Evolutionary conservation across 2,797 vertebrate species (phyloP), one percentile per base, ranked within the genome.

Genomic region (Etheostoma perlongum): DNA sequence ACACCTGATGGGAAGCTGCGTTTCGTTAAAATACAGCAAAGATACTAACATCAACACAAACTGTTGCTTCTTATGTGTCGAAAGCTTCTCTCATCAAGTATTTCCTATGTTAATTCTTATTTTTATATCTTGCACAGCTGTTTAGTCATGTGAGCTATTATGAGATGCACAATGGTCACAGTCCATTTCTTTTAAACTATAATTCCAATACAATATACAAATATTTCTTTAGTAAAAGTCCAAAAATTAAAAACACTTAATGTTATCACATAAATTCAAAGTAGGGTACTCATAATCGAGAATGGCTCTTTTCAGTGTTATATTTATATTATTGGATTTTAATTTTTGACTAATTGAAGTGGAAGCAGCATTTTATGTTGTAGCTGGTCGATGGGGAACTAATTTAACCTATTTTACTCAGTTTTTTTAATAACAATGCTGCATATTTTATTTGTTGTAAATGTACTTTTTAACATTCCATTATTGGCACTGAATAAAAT

Each of bases 111-210:
- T 44, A 65, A 76, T 30, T 42, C 21, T 23, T 23, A 23, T 23
- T 23, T 23, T 23, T 23, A 23, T 23, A 55, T 70, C 59, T 9
- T 6, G 1, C 40, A 9, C 51, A 3, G 13, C 59, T 42, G 49
- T 75, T 78, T 74, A 49, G 82, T 71, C 83, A 85, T 5, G 78
- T 87, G 88, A 11, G 3, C 67, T 19, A 23, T 30, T 40, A 40
- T 11, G 12, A 36, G 46, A 73, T 61, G 25, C 65, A 72, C 54
- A 75, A 57, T 10, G 54, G 12, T 33, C 18, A 69, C 0, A 44
- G 65, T 49, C 11, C 42, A 47, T 23, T 21, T 21, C 3, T 30
- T 44, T 44, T 15, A 15, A 12, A 44, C 12, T 13, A 44, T 4
- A 44, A 44, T 44, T 30, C 2, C 8, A 62, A 11, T 18, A 7